Evolutionary conservation across 2,888 invertebrate species (phyloP).

Genomic region (Thelaira solivaga): DNA sequence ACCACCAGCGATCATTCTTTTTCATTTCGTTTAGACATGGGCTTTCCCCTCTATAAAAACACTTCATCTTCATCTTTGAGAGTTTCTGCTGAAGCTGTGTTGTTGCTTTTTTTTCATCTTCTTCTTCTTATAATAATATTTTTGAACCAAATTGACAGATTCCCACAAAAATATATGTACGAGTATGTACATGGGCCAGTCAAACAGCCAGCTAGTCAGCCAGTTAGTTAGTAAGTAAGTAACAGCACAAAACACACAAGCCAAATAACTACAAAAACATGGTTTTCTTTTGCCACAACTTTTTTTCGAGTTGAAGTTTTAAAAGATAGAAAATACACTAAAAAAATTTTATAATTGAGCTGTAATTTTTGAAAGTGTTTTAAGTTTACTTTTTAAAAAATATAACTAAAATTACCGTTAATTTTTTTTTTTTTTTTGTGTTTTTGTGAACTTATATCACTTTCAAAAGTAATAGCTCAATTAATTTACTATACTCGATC

Average conservation of each 20-base stretch:
- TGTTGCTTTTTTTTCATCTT: no score
- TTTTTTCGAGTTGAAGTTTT: neutral
- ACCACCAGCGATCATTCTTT: slow-evolving; percentile 7
- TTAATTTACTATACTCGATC: no score
- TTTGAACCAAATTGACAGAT: slow-evolving; percentile 58
- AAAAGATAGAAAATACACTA: slow-evolving; percentile 3
- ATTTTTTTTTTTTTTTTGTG: no score
- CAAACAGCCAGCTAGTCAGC: neutral
- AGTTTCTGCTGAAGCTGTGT: slow-evolving; percentile 49
- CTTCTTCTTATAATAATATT: no score
- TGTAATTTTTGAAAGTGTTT: no score
- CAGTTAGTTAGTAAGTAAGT: no score
- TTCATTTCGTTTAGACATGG: neutral
- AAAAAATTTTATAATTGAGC: no score
- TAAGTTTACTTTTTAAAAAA: no score
- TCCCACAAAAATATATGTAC: slow-evolving; percentile 57
- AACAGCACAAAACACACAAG: neutral
- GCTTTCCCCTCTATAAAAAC: slow-evolving; percentile 4
- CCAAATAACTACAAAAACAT: slow-evolving; percentile 11
- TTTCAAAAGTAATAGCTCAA: no score
- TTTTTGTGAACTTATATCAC: no score
- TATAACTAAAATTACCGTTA: no score
- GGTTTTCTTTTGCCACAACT: neutral
- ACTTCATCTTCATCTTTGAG: slow-evolving; percentile 23
- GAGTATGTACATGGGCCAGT: neutral